Evolutionary conservation across 2,113 vertebrate genomes (phyloP).

Genomic region (Alaudala cheleensis): DNA sequence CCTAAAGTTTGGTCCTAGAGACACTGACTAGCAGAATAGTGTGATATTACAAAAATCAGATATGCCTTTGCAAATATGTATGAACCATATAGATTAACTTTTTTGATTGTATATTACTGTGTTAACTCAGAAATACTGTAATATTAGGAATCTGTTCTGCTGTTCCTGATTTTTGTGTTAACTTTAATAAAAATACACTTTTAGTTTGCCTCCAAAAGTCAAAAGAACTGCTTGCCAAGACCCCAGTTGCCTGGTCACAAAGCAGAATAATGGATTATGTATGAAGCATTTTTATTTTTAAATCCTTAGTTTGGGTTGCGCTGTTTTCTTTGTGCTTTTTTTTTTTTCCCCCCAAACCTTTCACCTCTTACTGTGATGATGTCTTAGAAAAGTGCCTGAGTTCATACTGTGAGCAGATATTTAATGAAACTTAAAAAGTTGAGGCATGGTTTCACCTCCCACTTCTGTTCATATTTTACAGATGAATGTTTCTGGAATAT

Average conservation of each 20-base stretch:
- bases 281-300: not conserved
- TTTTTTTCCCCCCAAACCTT: not conserved
- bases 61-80: not conserved
- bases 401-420: not conserved
- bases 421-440: not conserved
- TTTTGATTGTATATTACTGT: not conserved
- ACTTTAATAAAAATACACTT: not conserved
- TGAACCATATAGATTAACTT: not conserved
- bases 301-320: not conserved
- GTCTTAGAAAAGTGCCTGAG: not conserved
- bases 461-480: not conserved
- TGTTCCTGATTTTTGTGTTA: not conserved
- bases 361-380: not conserved
- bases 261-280: not conserved
- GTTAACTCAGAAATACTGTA: not conserved
- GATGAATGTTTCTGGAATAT: not conserved
- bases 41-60: not conserved
- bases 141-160: not conserved
- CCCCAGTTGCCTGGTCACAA: not conserved
- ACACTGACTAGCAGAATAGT: not conserved
- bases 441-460: not conserved
- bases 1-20: not conserved
- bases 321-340: accelerated
- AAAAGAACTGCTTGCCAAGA: not conserved
- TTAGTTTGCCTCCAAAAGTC: not conserved